Conservation (phyloP, 1,140 invertebrate species). For the Coenobita brevimanus region DNA sequence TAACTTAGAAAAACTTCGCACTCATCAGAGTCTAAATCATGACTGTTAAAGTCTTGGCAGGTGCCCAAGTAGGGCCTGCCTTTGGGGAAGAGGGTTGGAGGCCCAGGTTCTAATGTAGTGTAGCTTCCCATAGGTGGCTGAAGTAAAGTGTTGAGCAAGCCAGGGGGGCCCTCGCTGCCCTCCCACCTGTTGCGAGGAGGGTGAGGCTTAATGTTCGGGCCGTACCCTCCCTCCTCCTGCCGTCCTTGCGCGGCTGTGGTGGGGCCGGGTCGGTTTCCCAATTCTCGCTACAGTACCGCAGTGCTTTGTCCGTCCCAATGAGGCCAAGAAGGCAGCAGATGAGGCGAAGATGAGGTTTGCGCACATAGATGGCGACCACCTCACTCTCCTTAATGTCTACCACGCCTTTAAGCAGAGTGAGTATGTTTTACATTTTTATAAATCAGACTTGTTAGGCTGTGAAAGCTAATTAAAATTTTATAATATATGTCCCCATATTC, state of each 20-base stretch:
- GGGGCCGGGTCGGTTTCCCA: conserved; percentile 69
- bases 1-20: too few species aligned
- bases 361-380: conserved; percentile 99
- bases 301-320: conserved; percentile 99
- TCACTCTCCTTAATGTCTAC: conserved; percentile 95
- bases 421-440: too few species aligned
- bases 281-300: conserved; percentile 87
- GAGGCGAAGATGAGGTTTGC: conserved; percentile 99
- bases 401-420: conserved; percentile 99
- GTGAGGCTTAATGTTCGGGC: conserved; percentile 68
- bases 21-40: too few species aligned
- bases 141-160: conserved; percentile 65
- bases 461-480: too few species aligned
- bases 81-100: conserved; percentile 41
- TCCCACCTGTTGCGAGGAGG: conserved; percentile 51
- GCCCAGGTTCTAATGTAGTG: conserved; percentile 61
- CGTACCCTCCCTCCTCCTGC: conserved; percentile 68
- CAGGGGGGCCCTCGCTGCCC: conserved; percentile 59
- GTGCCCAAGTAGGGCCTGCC: too few species aligned
- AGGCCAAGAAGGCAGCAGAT: conserved; percentile 98
- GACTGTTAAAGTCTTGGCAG: too few species aligned
- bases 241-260: conserved; percentile 59
- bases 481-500: too few species aligned
- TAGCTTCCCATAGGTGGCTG: conserved; percentile 66
- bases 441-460: too few species aligned